Conservation (phyloP, 2,888 invertebrate species). For the Limnephilus marmoratus region DNA sequence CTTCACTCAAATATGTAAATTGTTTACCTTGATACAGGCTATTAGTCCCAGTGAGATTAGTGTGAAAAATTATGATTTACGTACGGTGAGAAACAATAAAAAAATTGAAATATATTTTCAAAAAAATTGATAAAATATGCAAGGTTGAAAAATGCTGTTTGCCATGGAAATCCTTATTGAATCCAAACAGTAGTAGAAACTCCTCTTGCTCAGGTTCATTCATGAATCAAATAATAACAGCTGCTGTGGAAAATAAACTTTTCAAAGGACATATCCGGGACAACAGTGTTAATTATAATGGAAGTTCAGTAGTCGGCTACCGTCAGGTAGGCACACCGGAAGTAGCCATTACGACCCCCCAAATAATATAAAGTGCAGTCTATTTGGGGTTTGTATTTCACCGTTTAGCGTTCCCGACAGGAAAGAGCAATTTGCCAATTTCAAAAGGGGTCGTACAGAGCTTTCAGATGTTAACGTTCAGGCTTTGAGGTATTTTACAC, state of each 20-base stretch:
- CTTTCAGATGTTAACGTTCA: neutral
- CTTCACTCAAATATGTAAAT: no score
- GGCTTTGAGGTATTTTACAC: neutral
- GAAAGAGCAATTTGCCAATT: neutral
- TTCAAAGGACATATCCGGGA: neutral
- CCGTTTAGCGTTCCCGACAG: neutral
- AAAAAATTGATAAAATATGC: no score
- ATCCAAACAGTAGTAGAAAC: no score
- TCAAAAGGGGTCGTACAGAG: neutral
- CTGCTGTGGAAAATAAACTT: neutral
- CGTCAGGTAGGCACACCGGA: neutral
- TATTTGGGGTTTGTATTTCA: neutral
- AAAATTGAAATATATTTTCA: no score
- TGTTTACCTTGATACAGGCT: no score
- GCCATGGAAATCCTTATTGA: no score
- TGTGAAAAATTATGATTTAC: no score
- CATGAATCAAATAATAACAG: neutral
- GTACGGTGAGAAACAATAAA: no score
- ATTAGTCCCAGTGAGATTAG: no score
- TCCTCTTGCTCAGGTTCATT: no score
- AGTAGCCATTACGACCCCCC: neutral
- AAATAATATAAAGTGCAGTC: neutral
- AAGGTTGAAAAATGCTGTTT: no score
- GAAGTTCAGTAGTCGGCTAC: neutral
- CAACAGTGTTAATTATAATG: neutral